Evolutionary conservation across 1,140 invertebrate species (phyloP).

Genomic region (Saccostrea cuccullata): DNA sequence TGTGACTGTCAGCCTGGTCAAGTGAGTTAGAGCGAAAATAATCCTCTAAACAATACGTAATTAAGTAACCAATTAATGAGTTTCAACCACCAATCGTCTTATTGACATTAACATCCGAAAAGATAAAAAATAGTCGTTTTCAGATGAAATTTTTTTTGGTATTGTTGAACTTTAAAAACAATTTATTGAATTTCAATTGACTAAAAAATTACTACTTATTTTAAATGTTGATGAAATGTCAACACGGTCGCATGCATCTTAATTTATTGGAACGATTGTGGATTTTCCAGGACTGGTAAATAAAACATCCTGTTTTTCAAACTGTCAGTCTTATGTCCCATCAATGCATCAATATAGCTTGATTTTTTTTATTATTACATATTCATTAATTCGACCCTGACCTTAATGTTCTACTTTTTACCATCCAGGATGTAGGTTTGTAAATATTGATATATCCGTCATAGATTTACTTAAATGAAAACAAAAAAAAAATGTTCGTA

Average conservation of each 20-base stretch:
- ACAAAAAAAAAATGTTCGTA: neutral
- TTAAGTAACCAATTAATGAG: too few species aligned
- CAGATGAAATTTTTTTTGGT: too few species aligned
- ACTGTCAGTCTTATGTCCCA: neutral
- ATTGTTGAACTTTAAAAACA: too few species aligned
- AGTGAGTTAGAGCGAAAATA: too few species aligned
- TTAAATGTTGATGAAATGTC: too few species aligned
- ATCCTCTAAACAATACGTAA: too few species aligned
- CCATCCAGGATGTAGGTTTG: neutral
- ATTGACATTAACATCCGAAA: too few species aligned
- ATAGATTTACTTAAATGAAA: neutral
- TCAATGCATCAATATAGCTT: neutral
- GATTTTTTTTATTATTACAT: neutral
- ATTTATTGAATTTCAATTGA: too few species aligned
- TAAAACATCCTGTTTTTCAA: conserved; percentile 12
- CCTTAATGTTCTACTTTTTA: neutral
- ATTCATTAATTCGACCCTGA: conserved; percentile 18
- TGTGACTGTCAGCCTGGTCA: too few species aligned
- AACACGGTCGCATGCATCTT: neutral
- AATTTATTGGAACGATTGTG: neutral
- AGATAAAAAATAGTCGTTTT: too few species aligned
- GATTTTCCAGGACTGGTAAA: neutral
- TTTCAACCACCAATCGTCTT: too few species aligned
- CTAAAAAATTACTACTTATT: too few species aligned
- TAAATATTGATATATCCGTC: conserved; percentile 1